Evolutionary conservation across 2,797 vertebrate genomes (phyloP).

Genomic region (Eulemur coronatus): DNA sequence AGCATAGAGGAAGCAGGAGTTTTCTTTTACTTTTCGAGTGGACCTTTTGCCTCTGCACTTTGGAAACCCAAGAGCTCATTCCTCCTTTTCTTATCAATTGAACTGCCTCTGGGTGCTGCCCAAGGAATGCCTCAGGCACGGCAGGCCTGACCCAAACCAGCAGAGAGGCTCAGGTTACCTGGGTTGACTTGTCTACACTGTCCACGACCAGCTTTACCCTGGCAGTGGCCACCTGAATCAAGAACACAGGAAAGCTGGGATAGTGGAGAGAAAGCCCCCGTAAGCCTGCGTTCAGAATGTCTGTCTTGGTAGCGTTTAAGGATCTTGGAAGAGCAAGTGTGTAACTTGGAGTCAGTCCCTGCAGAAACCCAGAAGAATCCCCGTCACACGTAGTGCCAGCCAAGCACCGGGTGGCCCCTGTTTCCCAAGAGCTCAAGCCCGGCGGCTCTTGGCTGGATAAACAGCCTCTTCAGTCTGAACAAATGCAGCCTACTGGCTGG

Average conservation of each 20-base stretch:
- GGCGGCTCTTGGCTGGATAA: neutral
- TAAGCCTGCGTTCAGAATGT: neutral
- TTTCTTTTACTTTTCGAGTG: neutral
- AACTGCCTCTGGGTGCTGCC: neutral
- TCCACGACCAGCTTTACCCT: neutral
- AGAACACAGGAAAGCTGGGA: neutral
- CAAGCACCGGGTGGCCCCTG: neutral
- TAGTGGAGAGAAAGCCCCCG: neutral
- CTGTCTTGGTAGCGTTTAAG: neutral
- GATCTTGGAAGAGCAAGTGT: neutral
- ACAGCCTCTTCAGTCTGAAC: neutral
- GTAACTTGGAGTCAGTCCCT: neutral
- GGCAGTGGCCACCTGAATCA: neutral
- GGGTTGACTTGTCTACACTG: neutral
- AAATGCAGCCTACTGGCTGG: rapidly evolving
- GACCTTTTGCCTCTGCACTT: neutral
- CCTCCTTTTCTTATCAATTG: too few species aligned
- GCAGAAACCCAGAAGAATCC: neutral
- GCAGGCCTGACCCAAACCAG: neutral
- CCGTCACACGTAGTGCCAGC: rapidly evolving
- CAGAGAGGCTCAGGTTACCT: neutral
- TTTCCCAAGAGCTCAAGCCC: neutral
- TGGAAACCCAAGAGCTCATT: neutral
- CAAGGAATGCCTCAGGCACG: too few species aligned
- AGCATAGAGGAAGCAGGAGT: neutral